Conservation (phyloP, 2,888 invertebrate genomes). For the Synergus gifuensis region DNA sequence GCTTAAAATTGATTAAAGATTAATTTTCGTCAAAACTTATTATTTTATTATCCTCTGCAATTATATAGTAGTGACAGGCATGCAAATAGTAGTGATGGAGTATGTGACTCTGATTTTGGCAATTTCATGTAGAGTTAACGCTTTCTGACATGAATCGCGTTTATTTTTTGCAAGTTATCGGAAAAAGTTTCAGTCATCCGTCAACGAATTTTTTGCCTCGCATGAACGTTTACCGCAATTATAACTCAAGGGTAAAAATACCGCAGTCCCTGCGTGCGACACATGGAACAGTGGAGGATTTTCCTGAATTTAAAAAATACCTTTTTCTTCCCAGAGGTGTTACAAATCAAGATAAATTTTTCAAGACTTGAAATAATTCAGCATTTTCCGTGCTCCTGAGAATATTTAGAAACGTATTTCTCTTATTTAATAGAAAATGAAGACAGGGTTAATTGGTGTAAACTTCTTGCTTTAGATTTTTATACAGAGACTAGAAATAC, state of each 20-base stretch:
- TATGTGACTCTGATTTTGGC: not conserved
- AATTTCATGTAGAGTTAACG: not conserved
- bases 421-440: not conserved
- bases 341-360: slow-evolving; percentile 8
- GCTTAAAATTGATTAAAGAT: not conserved
- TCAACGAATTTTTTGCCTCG: slow-evolving; percentile 24
- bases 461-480: not conserved
- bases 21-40: not conserved
- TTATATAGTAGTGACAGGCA: not conserved
- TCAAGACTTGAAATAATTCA: not conserved
- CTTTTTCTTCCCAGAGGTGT: not conserved
- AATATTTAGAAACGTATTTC: not conserved
- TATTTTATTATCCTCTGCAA: not conserved
- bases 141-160: not conserved
- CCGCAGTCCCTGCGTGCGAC: slow-evolving; percentile 54
- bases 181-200: slow-evolving; percentile 21
- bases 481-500: not conserved
- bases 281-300: not conserved
- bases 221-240: slow-evolving; percentile 53
- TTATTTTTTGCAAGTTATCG: not conserved
- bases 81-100: not conserved
- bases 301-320: not conserved
- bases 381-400: not conserved
- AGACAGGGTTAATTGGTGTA: not conserved
- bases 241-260: slow-evolving; percentile 63